These are phyloP conservation scores for Eubucco bourcierii DNA, from an alignment of 2,113 vertebrate genomes.

Conservation along the genomic window DNA sequence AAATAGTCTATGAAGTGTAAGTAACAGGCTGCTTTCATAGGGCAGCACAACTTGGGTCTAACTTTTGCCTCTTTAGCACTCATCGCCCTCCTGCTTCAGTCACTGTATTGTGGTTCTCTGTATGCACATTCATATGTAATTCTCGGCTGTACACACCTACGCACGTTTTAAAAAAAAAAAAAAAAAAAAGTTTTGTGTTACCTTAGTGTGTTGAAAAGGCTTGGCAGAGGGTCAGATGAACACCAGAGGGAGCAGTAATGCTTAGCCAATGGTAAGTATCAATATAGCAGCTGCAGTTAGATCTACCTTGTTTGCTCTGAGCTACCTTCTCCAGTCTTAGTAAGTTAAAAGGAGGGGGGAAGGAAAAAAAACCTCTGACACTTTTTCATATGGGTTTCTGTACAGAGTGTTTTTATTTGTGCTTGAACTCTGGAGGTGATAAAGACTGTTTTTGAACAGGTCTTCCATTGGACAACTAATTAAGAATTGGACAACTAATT, in stretches of 20 bases:
- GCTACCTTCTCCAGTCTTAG: background rate
- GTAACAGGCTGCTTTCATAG: background rate
- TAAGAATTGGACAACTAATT: background rate
- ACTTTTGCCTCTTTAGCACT: background rate
- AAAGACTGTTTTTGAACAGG: background rate
- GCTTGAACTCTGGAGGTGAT: background rate
- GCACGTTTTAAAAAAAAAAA: background rate
- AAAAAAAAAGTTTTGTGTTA: background rate
- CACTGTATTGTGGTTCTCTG: background rate
- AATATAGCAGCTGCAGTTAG: background rate
- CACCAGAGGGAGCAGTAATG: conserved; percentile 24
- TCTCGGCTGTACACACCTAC: background rate
- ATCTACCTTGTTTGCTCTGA: background rate
- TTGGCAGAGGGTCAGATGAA: background rate
- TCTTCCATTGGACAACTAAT: background rate
- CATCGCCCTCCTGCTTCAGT: background rate
- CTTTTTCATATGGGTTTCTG: background rate
- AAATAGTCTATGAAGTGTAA: background rate
- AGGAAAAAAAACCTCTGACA: too few relatives aligned
- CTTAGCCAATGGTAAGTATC: background rate
- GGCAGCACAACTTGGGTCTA: background rate
- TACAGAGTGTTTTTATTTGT: background rate
- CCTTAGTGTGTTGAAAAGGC: background rate
- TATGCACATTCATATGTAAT: rapidly evolving
- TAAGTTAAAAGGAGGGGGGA: background rate